Conservation (phyloP, 1,140 invertebrate genomes). For the Drosophila bocqueti region DNA sequence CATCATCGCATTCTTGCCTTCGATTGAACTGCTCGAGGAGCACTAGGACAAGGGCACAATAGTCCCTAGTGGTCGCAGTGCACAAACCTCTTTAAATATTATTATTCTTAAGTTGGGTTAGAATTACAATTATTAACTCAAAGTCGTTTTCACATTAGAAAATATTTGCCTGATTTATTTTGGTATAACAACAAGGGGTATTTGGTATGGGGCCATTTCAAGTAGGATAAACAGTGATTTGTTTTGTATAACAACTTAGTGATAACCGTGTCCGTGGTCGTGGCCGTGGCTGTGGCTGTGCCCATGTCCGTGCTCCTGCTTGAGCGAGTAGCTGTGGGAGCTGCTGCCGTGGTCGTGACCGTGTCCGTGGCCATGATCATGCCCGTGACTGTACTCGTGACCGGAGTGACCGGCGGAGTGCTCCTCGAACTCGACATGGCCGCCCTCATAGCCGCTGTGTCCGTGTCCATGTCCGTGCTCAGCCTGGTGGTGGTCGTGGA, state of each 20-base stretch:
- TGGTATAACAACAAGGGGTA: slow-evolving; percentile 61
- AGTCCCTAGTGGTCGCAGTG: no score
- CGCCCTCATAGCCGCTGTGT: slow-evolving; percentile 68
- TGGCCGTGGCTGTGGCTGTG: slow-evolving; percentile 51
- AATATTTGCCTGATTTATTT: slow-evolving; percentile 69
- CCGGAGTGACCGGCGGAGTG: slow-evolving; percentile 43
- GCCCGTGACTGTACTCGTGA: slow-evolving; percentile 47
- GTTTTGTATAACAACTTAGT: slow-evolving; percentile 26
- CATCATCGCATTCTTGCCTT: no score
- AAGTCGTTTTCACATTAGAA: slow-evolving; percentile 49
- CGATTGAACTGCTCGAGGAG: no score
- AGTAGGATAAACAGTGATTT: slow-evolving; percentile 30
- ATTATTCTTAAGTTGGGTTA: no score
- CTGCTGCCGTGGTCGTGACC: slow-evolving; percentile 38
- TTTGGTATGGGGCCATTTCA: slow-evolving; percentile 44
- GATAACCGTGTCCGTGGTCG: slow-evolving; percentile 48
- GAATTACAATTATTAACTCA: not conserved
- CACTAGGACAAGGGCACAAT: no score
- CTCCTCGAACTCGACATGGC: slow-evolving; percentile 66
- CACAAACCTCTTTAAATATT: no score
- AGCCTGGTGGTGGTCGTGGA: slow-evolving; percentile 72
- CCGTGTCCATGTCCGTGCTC: slow-evolving; percentile 65
- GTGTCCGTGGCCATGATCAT: slow-evolving; percentile 50
- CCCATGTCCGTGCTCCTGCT: slow-evolving; percentile 50
- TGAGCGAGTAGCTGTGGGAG: slow-evolving; percentile 43